Base-by-base conservation (phyloP, 2,888 invertebrate genomes). In the Noctua janthe region DNA sequence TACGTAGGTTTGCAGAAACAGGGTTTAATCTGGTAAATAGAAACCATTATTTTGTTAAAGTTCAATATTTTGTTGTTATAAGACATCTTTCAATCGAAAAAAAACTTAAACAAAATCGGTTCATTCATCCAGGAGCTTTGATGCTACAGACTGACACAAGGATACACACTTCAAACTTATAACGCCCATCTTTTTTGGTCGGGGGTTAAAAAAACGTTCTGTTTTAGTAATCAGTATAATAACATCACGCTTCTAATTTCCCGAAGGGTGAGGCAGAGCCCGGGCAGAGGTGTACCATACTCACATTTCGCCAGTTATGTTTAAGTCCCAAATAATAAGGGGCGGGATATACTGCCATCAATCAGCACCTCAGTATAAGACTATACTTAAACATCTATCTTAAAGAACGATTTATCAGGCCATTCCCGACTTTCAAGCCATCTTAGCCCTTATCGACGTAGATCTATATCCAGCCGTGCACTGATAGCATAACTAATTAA, bases 361-460 rank as follows among this genome's bases (percentile, higher is more conserved):
- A 70, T 47, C 70, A 47, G 10, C 13, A 23, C 8, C 35, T 59
- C 29, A 13, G 1, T 20, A 13, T 11, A 59, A 43, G n/a, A 29
- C n/a, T 1, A 20, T 54, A 20, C 20, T 20, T 20, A 8, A 20
- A 47, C 20, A 62, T 29, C 15, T 35, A 2, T 56, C 56, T n/a
- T 20, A 6, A 13, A 15, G 4, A 62, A 6, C 23, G n/a, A 49
- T 35, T 7, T 7, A 70, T 35, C 17, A 51, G 62, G 2, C 29
- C 3, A 4, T 49, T 20, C n/a, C 7, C 1, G 2, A 17, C 7
- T 39, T 8, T 10, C 49, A 4, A n/a, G 54, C 49, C n/a, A 69
- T 78, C 17, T n/a, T 47, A 35, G 20, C 10, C 59, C 59, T 62
- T 78, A 51, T 51, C 51, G 43, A 59, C 29, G 59, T 43, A 51